Evolutionary conservation across 2,113 vertebrate genomes (phyloP).

Genomic region (Hippocampus barbouri): DNA sequence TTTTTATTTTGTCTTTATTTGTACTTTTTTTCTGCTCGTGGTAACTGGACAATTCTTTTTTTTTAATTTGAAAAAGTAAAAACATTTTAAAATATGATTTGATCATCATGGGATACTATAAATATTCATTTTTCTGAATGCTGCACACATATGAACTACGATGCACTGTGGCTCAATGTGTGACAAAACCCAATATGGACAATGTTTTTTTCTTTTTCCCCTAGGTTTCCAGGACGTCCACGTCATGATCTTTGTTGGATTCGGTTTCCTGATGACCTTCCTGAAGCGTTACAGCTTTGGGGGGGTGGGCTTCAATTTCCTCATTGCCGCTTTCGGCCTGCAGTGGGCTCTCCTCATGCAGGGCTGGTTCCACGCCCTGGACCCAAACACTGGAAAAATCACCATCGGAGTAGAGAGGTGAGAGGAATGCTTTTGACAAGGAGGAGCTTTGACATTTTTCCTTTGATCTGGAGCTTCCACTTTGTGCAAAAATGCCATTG

Average conservation of each 20-base stretch:
- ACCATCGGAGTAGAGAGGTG: constrained; percentile 83
- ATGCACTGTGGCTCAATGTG: not conserved
- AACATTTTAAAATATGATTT: too few relatives aligned
- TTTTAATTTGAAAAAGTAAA: too few relatives aligned
- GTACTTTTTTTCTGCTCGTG: too few relatives aligned
- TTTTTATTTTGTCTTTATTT: too few relatives aligned
- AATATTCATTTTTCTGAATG: too few relatives aligned
- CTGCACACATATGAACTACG: too few relatives aligned
- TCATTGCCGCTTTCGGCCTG: constrained; percentile 89
- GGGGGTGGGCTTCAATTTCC: constrained; percentile 90
- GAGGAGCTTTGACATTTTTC: not conserved
- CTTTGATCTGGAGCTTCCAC: not conserved
- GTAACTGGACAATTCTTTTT: too few relatives aligned
- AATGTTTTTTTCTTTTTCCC: not conserved
- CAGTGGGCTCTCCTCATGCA: constrained; percentile 98
- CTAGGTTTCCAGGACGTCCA: constrained; percentile 97
- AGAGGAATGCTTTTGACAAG: not conserved
- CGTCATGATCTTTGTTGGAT: constrained; percentile 97
- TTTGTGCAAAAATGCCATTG: not conserved
- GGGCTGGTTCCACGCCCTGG: constrained; percentile 86
- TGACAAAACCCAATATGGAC: not conserved
- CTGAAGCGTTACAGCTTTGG: constrained; percentile 91
- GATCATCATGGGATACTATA: too few relatives aligned
- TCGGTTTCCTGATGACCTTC: constrained; percentile 97
- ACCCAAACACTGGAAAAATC: constrained; percentile 70